Evolutionary conservation across 2,797 vertebrate species (phyloP).

Genomic region (Phalloptychus januarius): DNA sequence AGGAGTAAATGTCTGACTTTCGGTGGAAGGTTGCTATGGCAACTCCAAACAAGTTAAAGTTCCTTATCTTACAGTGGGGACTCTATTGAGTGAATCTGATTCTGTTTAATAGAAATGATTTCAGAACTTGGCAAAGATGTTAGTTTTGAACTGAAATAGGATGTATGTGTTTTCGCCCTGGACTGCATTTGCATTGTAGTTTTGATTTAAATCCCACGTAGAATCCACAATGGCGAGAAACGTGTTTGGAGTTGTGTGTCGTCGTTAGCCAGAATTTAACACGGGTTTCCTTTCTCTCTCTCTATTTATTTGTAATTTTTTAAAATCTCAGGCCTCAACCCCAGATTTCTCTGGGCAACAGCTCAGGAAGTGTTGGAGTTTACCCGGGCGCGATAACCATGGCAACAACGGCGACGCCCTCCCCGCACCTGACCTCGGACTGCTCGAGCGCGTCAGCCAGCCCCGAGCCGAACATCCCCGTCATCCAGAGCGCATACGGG

Average conservation of each 20-base stretch:
- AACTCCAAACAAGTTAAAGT: neutral
- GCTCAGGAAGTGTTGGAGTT: constrained; percentile 85
- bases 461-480: constrained; percentile 93
- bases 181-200: neutral
- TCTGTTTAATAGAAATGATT: neutral
- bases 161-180: neutral
- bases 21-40: neutral
- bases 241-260: neutral
- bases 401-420: constrained; percentile 88
- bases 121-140: neutral
- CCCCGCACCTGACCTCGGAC: constrained; percentile 96
- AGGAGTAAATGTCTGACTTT: neutral
- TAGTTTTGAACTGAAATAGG: neutral
- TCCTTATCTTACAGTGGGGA: neutral
- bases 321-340: constrained; percentile 85
- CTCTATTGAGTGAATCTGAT: neutral
- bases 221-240: neutral
- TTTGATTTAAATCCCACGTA: neutral
- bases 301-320: neutral
- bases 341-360: constrained; percentile 88
- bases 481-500: constrained; percentile 95
- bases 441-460: constrained; percentile 97
- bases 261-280: neutral
- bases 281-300: neutral
- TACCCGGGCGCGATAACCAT: constrained; percentile 94